These are phyloP conservation scores for Garra rufa DNA, from an alignment of 2,113 vertebrate species.

Conservation along the genomic window DNA sequence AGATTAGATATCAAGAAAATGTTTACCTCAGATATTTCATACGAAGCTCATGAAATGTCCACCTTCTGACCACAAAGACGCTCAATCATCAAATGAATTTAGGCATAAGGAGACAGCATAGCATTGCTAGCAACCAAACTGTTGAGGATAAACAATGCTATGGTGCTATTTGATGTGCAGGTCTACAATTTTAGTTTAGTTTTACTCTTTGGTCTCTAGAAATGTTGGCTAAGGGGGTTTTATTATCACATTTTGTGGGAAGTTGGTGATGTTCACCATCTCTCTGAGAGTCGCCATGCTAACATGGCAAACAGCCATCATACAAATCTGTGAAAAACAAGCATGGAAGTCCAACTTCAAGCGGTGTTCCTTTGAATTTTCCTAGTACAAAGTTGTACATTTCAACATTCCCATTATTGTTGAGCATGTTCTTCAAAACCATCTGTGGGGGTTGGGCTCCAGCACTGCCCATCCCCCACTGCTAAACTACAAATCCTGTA, in stretches of 20 bases:
- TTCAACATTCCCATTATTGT: background rate
- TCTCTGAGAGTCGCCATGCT: background rate
- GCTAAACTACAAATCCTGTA: background rate
- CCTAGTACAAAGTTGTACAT: background rate
- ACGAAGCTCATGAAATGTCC: background rate
- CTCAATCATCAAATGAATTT: background rate
- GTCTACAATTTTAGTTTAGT: background rate
- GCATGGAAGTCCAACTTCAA: background rate
- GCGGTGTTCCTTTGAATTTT: background rate
- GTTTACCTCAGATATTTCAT: no score
- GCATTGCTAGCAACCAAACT: background rate
- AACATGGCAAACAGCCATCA: background rate
- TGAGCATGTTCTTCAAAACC: background rate
- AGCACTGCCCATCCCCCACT: slow-evolving; percentile 1
- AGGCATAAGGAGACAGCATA: background rate
- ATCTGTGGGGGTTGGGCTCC: background rate
- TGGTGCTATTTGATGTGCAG: background rate
- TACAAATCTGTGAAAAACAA: background rate
- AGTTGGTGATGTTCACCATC: background rate
- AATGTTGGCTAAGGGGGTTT: background rate
- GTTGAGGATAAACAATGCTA: background rate
- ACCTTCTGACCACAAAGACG: background rate
- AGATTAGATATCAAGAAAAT: no score
- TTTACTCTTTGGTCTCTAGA: background rate
- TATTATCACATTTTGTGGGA: background rate